A percentile compares a stretch with the other conserved stretches of the same genome.
Evolutionary conservation across 2,888 invertebrate species (phyloP).

Genomic region (Microplitis manilae): DNA sequence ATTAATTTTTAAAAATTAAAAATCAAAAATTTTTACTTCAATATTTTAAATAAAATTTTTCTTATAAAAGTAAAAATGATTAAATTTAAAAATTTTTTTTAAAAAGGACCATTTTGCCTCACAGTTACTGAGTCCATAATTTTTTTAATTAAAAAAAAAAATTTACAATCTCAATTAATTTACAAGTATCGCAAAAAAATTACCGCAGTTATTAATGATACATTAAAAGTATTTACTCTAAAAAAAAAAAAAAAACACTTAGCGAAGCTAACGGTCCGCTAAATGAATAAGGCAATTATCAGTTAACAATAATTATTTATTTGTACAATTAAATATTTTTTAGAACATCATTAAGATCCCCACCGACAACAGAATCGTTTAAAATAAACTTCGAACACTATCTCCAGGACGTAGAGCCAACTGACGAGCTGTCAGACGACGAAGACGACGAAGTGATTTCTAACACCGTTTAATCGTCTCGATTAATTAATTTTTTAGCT

Average conservation of each 20-base stretch:
- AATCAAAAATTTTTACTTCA: too few species aligned
- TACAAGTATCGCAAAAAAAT: too few species aligned
- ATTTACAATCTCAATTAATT: too few species aligned
- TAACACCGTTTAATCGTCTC: slow-evolving; percentile 7
- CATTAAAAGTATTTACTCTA: slow-evolving; percentile 1
- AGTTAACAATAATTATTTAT: not conserved
- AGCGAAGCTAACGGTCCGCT: not conserved
- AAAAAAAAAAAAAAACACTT: not conserved
- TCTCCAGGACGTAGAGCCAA: slow-evolving; percentile 39
- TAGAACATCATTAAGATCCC: slow-evolving; percentile 78
- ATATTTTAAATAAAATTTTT: too few species aligned
- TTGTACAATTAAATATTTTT: slow-evolving; percentile 32
- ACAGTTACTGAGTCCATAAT: too few species aligned
- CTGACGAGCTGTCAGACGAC: slow-evolving; percentile 58
- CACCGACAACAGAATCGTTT: slow-evolving; percentile 79
- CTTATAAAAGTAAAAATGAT: too few species aligned
- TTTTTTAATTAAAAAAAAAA: too few species aligned
- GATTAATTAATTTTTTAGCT: not conserved
- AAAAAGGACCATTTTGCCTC: too few species aligned
- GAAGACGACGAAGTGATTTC: slow-evolving; percentile 51
- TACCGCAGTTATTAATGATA: not conserved
- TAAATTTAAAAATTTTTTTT: too few species aligned
- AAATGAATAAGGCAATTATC: slow-evolving; percentile 2
- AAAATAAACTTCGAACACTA: slow-evolving; percentile 76
- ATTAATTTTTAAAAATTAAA: too few species aligned